Percentiles rank a stretch among this genome's conserved stretches.
Evolutionary conservation across 2,888 invertebrate genomes (phyloP).

Genomic region (Panzeria rudis): DNA sequence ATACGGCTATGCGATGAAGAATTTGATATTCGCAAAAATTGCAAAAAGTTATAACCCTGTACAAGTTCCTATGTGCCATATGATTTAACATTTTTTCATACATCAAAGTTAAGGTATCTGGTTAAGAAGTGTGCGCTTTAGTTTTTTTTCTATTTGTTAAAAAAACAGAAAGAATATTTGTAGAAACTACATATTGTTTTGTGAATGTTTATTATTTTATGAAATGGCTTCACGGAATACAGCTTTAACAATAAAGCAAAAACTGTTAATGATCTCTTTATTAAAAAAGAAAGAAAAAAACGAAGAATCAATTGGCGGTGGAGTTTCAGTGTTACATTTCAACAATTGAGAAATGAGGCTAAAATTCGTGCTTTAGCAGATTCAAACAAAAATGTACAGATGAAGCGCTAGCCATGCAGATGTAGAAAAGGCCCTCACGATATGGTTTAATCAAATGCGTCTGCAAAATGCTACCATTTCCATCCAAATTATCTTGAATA

Average conservation of each 20-base stretch:
- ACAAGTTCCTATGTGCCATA: too few relatives aligned
- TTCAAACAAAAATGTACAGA: background rate
- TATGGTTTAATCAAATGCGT: conserved; percentile 21
- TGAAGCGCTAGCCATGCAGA: background rate
- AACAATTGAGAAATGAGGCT: background rate
- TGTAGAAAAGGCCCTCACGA: conserved; percentile 21
- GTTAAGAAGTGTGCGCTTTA: too few relatives aligned
- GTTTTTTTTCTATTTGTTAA: too few relatives aligned
- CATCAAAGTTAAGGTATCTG: too few relatives aligned
- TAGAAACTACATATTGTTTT: too few relatives aligned
- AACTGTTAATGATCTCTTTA: background rate
- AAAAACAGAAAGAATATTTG: too few relatives aligned
- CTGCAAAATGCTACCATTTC: conserved; percentile 1
- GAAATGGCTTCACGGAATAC: background rate
- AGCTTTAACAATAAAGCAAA: background rate
- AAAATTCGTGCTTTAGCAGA: background rate
- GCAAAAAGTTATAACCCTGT: too few relatives aligned
- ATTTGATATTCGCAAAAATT: too few relatives aligned
- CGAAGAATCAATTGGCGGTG: background rate
- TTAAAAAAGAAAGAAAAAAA: background rate
- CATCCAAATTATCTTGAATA: conserved; percentile 16
- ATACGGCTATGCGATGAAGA: too few relatives aligned
- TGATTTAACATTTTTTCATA: too few relatives aligned
- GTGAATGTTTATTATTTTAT: too few relatives aligned
- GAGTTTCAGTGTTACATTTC: background rate